Conservation (phyloP, 2,888 invertebrate species). For the Drosophila histrio region DNA sequence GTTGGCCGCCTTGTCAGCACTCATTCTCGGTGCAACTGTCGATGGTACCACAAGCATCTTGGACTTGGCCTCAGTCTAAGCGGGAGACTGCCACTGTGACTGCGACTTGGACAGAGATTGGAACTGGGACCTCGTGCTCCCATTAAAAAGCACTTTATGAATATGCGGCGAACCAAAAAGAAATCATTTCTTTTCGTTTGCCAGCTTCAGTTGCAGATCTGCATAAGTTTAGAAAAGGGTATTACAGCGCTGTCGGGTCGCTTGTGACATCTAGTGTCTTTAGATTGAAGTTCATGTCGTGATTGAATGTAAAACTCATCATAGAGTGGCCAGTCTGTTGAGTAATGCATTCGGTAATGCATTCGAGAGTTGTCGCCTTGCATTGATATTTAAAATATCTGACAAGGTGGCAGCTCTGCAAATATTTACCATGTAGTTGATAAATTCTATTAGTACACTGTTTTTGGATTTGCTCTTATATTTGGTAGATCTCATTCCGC, state of each 20-base stretch:
- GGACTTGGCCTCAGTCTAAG: slow-evolving; percentile 16
- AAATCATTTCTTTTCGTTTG: slow-evolving; percentile 36
- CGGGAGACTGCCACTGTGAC: slow-evolving; percentile 3
- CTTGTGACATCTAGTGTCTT: neutral
- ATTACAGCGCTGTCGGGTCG: neutral
- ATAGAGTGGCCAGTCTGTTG: neutral
- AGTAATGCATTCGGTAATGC: neutral
- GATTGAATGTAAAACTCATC: neutral
- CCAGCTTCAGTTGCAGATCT: slow-evolving; percentile 16
- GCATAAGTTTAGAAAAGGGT: neutral
- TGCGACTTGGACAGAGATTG: neutral
- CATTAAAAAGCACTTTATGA: slow-evolving; percentile 72
- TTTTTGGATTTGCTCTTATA: no score
- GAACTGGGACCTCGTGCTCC: slow-evolving; percentile 23
- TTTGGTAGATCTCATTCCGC: no score
- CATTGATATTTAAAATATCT: neutral
- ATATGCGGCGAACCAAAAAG: slow-evolving; percentile 45
- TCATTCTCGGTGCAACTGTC: slow-evolving; percentile 22
- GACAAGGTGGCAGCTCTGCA: neutral
- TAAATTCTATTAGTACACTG: no score
- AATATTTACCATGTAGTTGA: neutral
- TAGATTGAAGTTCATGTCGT: neutral
- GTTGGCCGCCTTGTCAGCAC: slow-evolving; percentile 44
- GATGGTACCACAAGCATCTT: slow-evolving; percentile 9
- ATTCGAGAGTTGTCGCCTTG: neutral